These are phyloP conservation scores for Neoaliturus tenellus DNA, from an alignment of 2,888 invertebrate species.

Conservation along the genomic window DNA sequence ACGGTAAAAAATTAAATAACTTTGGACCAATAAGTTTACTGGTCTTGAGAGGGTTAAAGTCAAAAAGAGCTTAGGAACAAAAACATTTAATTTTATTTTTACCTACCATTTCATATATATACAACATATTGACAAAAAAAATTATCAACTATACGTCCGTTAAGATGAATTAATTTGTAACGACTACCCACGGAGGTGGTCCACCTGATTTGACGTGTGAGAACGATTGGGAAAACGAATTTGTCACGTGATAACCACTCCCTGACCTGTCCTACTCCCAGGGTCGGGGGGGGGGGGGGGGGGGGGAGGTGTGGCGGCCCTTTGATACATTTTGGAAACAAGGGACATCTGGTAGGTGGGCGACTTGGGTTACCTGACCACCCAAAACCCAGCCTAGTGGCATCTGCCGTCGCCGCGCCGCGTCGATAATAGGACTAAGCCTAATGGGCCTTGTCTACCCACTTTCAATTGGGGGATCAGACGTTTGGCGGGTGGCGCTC, in stretches of 20 bases:
- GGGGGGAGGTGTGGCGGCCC: slow-evolving; percentile 39
- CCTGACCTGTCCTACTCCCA: background rate
- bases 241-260: background rate
- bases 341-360: slow-evolving; percentile 44
- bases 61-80: no score
- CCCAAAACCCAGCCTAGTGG: slow-evolving; percentile 2
- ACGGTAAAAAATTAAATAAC: no score
- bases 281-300: background rate
- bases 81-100: no score
- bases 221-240: slow-evolving; percentile 20
- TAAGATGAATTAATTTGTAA: no score
- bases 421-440: slow-evolving; percentile 1
- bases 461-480: slow-evolving; percentile 15
- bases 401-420: slow-evolving; percentile 32
- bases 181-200: no score
- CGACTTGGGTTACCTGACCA: slow-evolving; percentile 32
- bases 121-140: no score
- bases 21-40: no score
- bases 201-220: no score
- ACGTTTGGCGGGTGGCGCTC: slow-evolving; percentile 4
- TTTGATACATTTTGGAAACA: slow-evolving; percentile 40
- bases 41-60: no score
- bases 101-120: no score
- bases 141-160: no score
- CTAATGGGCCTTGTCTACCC: slow-evolving; percentile 31